These are phyloP conservation scores for Pseudopipra pipra DNA, from an alignment of 2,113 vertebrate species.

Conservation along the genomic window DNA sequence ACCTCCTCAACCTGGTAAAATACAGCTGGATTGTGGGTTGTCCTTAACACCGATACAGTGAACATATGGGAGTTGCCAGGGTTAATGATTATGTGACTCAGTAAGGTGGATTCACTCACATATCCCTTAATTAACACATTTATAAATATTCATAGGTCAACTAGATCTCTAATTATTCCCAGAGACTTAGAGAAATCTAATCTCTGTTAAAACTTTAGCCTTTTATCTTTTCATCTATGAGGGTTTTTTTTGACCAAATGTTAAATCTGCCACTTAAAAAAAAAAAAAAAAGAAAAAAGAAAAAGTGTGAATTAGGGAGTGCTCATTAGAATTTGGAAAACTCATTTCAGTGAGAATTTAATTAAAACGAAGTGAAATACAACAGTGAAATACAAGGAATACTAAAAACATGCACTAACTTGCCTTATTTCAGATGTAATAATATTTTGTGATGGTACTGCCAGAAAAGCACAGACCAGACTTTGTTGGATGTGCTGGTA, in stretches of 20 bases:
- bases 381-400: neutral
- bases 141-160: constrained; percentile 65
- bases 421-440: neutral
- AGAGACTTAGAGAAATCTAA: neutral
- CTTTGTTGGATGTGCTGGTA: neutral
- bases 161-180: constrained; percentile 47
- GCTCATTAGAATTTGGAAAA: constrained; percentile 13
- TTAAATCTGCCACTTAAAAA: neutral
- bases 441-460: neutral
- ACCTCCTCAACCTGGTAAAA: neutral
- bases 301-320: neutral
- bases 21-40: neutral
- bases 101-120: constrained; percentile 12
- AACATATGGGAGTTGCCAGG: constrained; percentile 3
- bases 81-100: constrained; percentile 25
- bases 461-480: neutral
- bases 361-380: constrained; percentile 19
- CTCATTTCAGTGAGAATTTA: constrained; percentile 9
- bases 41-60: neutral
- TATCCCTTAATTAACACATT: constrained; percentile 47
- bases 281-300: neutral
- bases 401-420: neutral
- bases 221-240: constrained; percentile 2
- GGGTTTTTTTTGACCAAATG: neutral
- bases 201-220: neutral